phyloP scores from a whole-genome alignment of 2,888 invertebrate species.

The Byasa hedistus region DNA sequence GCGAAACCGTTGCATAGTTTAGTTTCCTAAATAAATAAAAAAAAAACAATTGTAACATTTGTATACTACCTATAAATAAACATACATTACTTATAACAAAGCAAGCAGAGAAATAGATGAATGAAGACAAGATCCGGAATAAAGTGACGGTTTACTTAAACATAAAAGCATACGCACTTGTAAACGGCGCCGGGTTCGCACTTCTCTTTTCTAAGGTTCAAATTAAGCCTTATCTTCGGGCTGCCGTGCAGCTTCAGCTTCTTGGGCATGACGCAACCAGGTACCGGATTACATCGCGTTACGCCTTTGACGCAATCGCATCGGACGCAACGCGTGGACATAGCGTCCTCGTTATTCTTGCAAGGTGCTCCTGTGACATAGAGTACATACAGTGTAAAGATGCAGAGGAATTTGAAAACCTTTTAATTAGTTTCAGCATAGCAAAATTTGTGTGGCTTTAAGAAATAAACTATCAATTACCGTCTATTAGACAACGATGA shows the following conservation, averaged over 20 bases:
- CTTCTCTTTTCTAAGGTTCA: constrained; percentile 39
- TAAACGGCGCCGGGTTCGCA: constrained; percentile 51
- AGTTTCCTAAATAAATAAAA: too few relatives aligned
- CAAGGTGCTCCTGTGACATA: constrained; percentile 34
- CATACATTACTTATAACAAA: too few relatives aligned
- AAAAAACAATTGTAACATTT: too few relatives aligned
- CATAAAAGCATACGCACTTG: constrained; percentile 43
- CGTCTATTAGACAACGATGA: too few relatives aligned
- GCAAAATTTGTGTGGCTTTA: too few relatives aligned
- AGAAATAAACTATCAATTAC: too few relatives aligned
- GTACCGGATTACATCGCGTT: constrained; percentile 37
- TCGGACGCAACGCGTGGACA: constrained; percentile 37
- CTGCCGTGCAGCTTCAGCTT: constrained; percentile 31
- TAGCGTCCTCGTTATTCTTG: constrained; percentile 2
- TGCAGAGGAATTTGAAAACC: too few relatives aligned
- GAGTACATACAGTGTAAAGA: not conserved
- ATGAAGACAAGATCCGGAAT: too few relatives aligned
- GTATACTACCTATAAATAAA: too few relatives aligned
- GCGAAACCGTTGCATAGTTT: not conserved
- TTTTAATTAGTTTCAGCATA: too few relatives aligned
- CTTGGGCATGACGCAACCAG: constrained; percentile 34
- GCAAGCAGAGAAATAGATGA: too few relatives aligned
- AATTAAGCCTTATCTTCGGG: constrained; percentile 30
- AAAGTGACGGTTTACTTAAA: too few relatives aligned
- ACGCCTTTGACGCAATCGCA: constrained; percentile 39